Conservation (phyloP, 2,888 invertebrate genomes). For the Agonopterix alstromeriana region DNA sequence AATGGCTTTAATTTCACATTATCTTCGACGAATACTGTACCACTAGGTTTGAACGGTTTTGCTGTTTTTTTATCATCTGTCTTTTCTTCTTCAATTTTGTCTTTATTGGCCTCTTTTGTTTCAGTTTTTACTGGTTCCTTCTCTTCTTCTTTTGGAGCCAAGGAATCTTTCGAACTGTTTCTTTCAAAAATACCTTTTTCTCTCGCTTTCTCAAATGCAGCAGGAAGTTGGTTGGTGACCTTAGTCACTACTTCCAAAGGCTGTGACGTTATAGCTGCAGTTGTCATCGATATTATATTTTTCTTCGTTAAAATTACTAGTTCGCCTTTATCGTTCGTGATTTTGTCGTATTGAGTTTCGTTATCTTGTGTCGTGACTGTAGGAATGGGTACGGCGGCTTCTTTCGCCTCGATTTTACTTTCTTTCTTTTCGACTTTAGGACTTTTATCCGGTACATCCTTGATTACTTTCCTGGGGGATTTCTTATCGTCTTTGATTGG, state of each 20-base stretch:
- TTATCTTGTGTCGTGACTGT: slow-evolving; percentile 56
- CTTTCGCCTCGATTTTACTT: slow-evolving; percentile 19
- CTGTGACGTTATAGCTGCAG: slow-evolving; percentile 75
- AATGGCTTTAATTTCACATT: slow-evolving; percentile 55
- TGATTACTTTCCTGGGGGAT: slow-evolving; percentile 9
- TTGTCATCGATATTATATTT: slow-evolving; percentile 75
- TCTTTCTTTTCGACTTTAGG: slow-evolving; percentile 17
- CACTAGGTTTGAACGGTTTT: slow-evolving; percentile 25
- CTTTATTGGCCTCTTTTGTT: slow-evolving; percentile 14
- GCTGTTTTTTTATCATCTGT: slow-evolving; percentile 37
- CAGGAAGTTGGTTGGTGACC: slow-evolving; percentile 71
- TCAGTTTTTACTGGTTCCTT: slow-evolving; percentile 20
- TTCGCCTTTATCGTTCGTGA: slow-evolving; percentile 55
- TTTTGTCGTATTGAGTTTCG: slow-evolving; percentile 67
- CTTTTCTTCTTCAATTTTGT: slow-evolving; percentile 32
- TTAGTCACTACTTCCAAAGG: slow-evolving; percentile 73
- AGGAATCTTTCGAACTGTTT: slow-evolving; percentile 63
- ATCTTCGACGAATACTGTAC: slow-evolving; percentile 44
- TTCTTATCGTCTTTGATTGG: slow-evolving; percentile 12
- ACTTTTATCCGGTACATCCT: slow-evolving; percentile 4
- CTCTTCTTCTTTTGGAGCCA: slow-evolving; percentile 43
- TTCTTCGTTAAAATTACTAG: slow-evolving; percentile 66
- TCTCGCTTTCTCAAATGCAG: slow-evolving; percentile 66
- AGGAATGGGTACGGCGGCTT: slow-evolving; percentile 35
- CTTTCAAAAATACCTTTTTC: slow-evolving; percentile 68